Conservation (phyloP, 2,797 vertebrate genomes). For the Alauda arvensis region DNA sequence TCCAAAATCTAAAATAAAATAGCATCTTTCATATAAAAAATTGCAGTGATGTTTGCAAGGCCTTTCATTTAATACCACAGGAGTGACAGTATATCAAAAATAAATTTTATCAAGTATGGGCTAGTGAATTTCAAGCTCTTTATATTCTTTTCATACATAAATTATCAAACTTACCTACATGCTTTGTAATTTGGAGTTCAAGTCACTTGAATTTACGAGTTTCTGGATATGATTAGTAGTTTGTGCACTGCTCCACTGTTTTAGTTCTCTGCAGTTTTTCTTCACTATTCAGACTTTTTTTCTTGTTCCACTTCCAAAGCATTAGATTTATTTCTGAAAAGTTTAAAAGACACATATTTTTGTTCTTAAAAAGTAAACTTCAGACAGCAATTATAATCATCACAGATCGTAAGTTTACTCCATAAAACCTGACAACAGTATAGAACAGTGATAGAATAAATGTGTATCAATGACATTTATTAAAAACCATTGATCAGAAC, state of each 20-base stretch:
- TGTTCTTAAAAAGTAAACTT: constrained; percentile 20
- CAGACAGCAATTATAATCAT: constrained; percentile 9
- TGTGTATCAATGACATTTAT: rapidly evolving
- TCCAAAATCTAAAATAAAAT: not conserved
- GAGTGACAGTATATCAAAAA: not conserved
- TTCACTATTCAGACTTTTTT: not conserved
- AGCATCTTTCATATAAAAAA: not conserved
- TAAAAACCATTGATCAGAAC: not conserved
- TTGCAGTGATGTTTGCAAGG: not conserved
- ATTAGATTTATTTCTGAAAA: not conserved
- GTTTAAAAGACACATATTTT: not conserved
- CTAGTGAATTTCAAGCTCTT: not conserved
- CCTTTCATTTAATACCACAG: not conserved
- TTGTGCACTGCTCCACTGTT: not conserved
- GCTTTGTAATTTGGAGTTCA: constrained; percentile 12
- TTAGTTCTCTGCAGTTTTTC: not conserved
- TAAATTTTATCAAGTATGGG: not conserved
- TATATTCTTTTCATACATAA: not conserved
- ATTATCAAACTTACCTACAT: not conserved
- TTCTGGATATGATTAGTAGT: not conserved
- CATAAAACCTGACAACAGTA: not conserved
- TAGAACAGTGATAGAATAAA: not conserved
- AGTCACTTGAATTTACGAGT: not conserved
- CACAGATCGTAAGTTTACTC: not conserved
- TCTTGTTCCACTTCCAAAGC: not conserved